A percentile compares a stretch with the other conserved stretches of the same genome.
phyloP scores from a whole-genome alignment of 2,888 invertebrate species.

The Iselma pallidipennis region DNA sequence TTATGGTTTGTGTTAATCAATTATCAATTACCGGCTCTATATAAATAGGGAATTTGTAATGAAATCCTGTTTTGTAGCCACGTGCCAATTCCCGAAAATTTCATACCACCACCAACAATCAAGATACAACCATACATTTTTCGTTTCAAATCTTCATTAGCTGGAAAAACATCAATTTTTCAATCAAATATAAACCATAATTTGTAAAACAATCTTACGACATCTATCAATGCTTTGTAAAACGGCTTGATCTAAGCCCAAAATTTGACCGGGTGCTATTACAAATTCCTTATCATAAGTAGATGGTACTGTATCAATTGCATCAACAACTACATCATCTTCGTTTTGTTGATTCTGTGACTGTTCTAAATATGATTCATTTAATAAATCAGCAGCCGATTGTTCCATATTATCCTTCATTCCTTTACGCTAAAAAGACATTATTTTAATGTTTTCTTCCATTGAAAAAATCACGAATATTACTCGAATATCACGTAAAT shows the following conservation, averaged over 20 bases:
- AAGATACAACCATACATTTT: conserved; percentile 94
- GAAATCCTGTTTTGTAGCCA: conserved; percentile 89
- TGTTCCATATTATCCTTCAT: conserved; percentile 65
- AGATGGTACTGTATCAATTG: conserved; percentile 56
- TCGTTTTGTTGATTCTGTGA: conserved; percentile 62
- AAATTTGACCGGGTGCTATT: conserved; percentile 75
- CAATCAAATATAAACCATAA: not conserved
- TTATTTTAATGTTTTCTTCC: not conserved
- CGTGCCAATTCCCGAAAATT: conserved; percentile 79
- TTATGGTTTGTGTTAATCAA: not conserved
- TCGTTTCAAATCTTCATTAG: conserved; percentile 84
- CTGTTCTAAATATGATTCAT: conserved; percentile 59
- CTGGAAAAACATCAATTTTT: conserved; percentile 46
- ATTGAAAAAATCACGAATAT: conserved; percentile 25
- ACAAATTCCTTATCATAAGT: conserved; percentile 65
- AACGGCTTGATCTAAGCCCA: conserved; percentile 89
- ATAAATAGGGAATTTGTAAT: conserved; percentile 79
- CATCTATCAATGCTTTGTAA: conserved; percentile 90
- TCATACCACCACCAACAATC: conserved; percentile 90
- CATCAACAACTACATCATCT: conserved; percentile 75
- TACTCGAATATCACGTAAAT: conserved; percentile 84
- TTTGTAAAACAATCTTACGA: conserved; percentile 61
- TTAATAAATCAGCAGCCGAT: conserved; percentile 52
- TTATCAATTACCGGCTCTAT: conserved; percentile 62
- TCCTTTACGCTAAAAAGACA: conserved; percentile 58